Evolutionary conservation across 2,888 invertebrate genomes (phyloP), one percentile per base, ranked within the genome.

Genomic region (Leistus spinibarbis): DNA sequence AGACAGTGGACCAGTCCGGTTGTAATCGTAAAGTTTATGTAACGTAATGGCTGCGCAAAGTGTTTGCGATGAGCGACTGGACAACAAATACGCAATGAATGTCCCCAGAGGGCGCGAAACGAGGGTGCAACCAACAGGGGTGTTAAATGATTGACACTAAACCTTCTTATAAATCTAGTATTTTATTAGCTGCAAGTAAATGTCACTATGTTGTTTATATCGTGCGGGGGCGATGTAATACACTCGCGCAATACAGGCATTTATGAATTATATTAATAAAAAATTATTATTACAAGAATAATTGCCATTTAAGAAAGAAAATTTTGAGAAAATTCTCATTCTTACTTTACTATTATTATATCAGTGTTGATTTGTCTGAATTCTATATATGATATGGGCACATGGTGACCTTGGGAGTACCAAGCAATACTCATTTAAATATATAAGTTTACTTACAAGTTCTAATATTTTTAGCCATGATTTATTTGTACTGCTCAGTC

Each of bases 71-170:
- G 69, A 53, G 0, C 16, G 40, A 53, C 53, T 70, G 53, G 19
- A 69, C 19, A 53, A 69, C 5, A 70, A 70, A 70, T 70, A 62
- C 62, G 69, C 69, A 60, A 62, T 62, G 62, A 53, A 62, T 20
- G 69, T 54, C 23, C 53, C 19, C 40, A 62, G 22, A 22, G 69
- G 63, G 60, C 19, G 69, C 20, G 20, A 62, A 40, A 53, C 19
- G 40, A 16, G 64, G 64, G 23, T 64, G 64, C 23, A 20, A 23
- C 22, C 13, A 70, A 27, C 40, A 54, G 40, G 53, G 69, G 69
- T 60, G 60, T 27, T 40, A 62, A 70, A 62, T 70, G 62, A 70
- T 70, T 70, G 69, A 70, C 69, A 70, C 69, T 70, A 70, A 70
- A 70, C 62, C 40, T 70, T 27, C 27, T 40, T 70, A 62, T 70